Evolutionary conservation across 2,797 vertebrate genomes (phyloP), one percentile per base, ranked within the genome.

Genomic region (Pseudochaenichthys georgianus): DNA sequence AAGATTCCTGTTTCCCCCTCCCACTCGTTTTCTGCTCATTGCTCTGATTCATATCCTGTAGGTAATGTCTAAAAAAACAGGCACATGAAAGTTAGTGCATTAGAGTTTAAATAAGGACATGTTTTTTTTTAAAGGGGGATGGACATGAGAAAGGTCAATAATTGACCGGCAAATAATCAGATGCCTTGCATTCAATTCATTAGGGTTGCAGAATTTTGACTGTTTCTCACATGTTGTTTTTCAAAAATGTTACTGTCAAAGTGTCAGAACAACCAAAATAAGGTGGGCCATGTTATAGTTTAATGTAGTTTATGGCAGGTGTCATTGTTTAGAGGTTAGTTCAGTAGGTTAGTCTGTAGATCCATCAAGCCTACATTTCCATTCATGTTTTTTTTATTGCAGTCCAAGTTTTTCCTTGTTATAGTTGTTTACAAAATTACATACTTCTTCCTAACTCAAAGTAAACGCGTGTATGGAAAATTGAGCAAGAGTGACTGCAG

Each of bases 11-110:
- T 64, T 68, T 57, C 45, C 54, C 17, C 75, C 81, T 85, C 83
- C 77, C 68, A 85, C 69, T 82, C 48, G 69, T 71, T 75, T 74
- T 58, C 57, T 64, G 59, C 66, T 57, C 16, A 53, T 82, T 79
- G 13, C 41, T 60, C 15, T 71, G 66, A 63, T 77, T 77, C 42
- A 69, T 75, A 59, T 75, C 61, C 50, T 74, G 21, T 51, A 75
- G 62, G 43, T 62, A 53, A 21, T 54, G 46, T 50, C 34, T 59
- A 16, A 74, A 73, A 38, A 7, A 71, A 73, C 47, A 69, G 58
- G 48, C 55, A 57, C 16, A 66, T 34, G 3, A 19, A 76, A 68
- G 52, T 69, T 60, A 21, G 2, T 52, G 23, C 13, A 69, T 2
- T 7, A 23, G 43, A 11, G 6, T 52, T 81, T 42, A 58, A 67